Conservation (phyloP, 1,140 invertebrate species). For the Pissodes strobi region DNA sequence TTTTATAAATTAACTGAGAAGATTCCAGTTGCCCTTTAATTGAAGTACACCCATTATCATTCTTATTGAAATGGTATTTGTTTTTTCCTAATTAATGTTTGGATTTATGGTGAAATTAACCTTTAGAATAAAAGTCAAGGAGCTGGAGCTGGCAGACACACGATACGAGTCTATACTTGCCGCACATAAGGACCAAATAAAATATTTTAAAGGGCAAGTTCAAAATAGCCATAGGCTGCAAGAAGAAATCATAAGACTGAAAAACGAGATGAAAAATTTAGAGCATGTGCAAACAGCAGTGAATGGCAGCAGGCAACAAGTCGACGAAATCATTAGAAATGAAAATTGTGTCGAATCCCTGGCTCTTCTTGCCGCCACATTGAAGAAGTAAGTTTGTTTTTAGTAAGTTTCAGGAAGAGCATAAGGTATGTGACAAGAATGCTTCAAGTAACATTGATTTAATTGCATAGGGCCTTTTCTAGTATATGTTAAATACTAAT, state of each 20-base stretch:
- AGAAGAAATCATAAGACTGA: slow-evolving; percentile 60
- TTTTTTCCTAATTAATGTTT: no score
- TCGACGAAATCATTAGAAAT: slow-evolving; percentile 45
- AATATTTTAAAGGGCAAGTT: slow-evolving; percentile 59
- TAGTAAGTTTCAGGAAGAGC: neutral
- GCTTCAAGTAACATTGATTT: neutral
- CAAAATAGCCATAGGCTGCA: slow-evolving; percentile 58
- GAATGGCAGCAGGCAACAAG: slow-evolving; percentile 43
- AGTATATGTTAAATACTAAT: neutral
- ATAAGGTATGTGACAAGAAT: neutral
- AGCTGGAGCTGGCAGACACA: slow-evolving; percentile 58
- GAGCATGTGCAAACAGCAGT: slow-evolving; percentile 44
- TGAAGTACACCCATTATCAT: neutral
- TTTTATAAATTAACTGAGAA: neutral
- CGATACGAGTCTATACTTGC: slow-evolving; percentile 57
- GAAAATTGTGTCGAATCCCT: slow-evolving; percentile 45
- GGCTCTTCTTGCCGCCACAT: slow-evolving; percentile 41
- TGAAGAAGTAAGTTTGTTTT: slow-evolving; percentile 51
- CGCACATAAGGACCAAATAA: slow-evolving; percentile 61
- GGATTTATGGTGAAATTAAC: no score
- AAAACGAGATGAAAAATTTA: slow-evolving; percentile 59
- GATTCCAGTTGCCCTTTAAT: neutral
- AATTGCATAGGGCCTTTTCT: neutral
- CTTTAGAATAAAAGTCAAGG: slow-evolving; percentile 57
- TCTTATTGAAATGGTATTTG: no score